Percentiles rank a stretch among this genome's conserved stretches.
phyloP scores from a whole-genome alignment of 2,888 invertebrate species.

The Nemotelus nigrinus region DNA sequence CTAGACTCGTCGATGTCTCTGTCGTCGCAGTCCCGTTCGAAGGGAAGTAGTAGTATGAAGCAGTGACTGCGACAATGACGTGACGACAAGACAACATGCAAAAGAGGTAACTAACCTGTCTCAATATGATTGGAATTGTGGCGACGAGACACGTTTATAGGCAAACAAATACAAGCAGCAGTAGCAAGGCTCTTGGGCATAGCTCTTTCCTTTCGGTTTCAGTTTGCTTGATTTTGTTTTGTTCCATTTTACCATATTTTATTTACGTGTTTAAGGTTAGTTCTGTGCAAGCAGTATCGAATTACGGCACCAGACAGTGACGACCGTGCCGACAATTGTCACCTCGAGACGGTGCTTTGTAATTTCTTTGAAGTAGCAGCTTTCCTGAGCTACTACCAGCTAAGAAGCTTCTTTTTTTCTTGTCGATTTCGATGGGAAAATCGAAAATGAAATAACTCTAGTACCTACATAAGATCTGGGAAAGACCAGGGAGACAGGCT shows the following conservation, averaged over 20 bases:
- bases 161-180: not conserved
- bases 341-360: not conserved
- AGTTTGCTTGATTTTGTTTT: not conserved
- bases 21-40: too few relatives aligned
- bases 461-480: too few relatives aligned
- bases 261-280: slow-evolving; percentile 38
- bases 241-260: slow-evolving; percentile 22
- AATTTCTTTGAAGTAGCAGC: too few relatives aligned
- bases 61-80: too few relatives aligned
- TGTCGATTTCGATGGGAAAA: too few relatives aligned
- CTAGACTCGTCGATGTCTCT: too few relatives aligned
- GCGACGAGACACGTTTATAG: slow-evolving; percentile 16
- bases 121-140: slow-evolving; percentile 25
- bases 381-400: too few relatives aligned
- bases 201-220: not conserved
- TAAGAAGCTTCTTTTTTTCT: too few relatives aligned
- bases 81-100: not conserved
- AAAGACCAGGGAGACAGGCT: too few relatives aligned
- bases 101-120: slow-evolving; percentile 39
- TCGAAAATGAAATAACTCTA: too few relatives aligned
- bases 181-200: not conserved
- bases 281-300: slow-evolving; percentile 12
- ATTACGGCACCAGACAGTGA: slow-evolving; percentile 26
- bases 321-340: not conserved
- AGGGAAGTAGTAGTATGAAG: too few relatives aligned